These are phyloP conservation scores for Corella eumyota DNA, from an alignment of 23 tunicate genomes.

Conservation along the genomic window DNA sequence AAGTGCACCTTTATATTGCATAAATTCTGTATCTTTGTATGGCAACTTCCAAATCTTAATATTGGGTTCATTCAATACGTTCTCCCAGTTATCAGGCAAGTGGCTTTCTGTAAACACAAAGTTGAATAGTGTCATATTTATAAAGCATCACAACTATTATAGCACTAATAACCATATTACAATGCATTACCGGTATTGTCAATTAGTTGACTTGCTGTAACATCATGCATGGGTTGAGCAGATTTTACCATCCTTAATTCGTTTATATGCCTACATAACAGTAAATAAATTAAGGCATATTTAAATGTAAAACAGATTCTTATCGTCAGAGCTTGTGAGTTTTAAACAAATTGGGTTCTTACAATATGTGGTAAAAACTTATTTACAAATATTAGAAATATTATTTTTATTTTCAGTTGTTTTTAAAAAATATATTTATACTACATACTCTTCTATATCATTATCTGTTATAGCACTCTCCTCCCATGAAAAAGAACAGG, in stretches of 20 bases:
- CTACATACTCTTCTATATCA: conserved; percentile 40
- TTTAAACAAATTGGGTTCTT: not conserved
- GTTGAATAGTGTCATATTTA: too few species aligned
- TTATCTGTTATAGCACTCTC: conserved; percentile 31
- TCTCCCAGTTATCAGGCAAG: conserved; percentile 57
- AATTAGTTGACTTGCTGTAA: too few species aligned
- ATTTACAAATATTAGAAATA: too few species aligned
- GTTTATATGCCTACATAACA: conserved; percentile 8
- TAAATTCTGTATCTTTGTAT: conserved; percentile 31
- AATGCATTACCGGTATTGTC: not conserved
- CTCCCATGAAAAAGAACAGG: conserved; percentile 60
- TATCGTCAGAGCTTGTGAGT: not conserved
- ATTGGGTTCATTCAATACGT: conserved; percentile 31
- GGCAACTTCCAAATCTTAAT: conserved; percentile 78
- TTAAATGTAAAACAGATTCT: not conserved
- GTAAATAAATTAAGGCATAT: not conserved
- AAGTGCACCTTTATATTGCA: conserved; percentile 64
- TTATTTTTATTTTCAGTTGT: too few species aligned
- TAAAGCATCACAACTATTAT: not conserved
- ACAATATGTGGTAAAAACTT: too few species aligned
- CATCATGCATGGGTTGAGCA: not conserved
- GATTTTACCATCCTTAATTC: conserved; percentile 9
- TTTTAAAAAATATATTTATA: not conserved
- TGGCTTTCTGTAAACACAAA: not conserved
- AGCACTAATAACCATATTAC: not conserved